A percentile compares a stretch with the other conserved stretches of the same genome.
Conservation (phyloP, 2,797 vertebrate genomes). For the Ispidina lecontei region DNA sequence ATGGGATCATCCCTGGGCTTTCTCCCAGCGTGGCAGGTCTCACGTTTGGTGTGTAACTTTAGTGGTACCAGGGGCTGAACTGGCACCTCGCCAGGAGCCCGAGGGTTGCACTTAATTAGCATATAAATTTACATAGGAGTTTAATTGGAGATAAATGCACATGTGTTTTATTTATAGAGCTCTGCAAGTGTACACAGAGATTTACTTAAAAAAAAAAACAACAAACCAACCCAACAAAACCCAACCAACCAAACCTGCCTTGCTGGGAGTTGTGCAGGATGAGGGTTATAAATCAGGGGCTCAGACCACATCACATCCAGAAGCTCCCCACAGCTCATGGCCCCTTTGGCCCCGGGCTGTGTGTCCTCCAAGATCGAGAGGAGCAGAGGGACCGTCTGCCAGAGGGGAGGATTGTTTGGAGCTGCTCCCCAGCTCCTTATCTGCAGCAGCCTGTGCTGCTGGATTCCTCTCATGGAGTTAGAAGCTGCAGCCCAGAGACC, state of each 20-base stretch:
- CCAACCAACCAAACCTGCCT: not conserved
- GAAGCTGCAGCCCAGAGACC: slow-evolving; percentile 16
- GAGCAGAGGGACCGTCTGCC: not conserved
- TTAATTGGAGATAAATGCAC: slow-evolving; percentile 69
- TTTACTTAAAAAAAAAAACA: not conserved
- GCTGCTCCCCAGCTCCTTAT: not conserved
- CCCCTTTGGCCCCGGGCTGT: not conserved
- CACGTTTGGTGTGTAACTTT: not conserved
- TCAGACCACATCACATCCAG: rapidly evolving
- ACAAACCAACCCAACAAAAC: too few relatives aligned
- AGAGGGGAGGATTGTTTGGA: rapidly evolving
- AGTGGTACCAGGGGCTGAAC: not conserved
- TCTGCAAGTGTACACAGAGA: slow-evolving; percentile 22
- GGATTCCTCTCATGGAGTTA: not conserved
- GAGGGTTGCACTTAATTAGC: slow-evolving; percentile 58
- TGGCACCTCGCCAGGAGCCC: slow-evolving; percentile 39
- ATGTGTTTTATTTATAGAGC: slow-evolving; percentile 60
- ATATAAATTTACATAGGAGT: slow-evolving; percentile 61
- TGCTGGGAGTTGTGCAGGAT: not conserved
- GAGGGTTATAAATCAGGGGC: not conserved
- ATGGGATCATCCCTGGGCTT: not conserved
- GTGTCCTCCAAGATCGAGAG: too few relatives aligned
- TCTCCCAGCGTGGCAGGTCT: not conserved
- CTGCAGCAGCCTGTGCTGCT: not conserved
- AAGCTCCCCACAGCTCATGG: not conserved